Conservation (phyloP, 2,888 invertebrate genomes). For the Melipona beecheii region DNA sequence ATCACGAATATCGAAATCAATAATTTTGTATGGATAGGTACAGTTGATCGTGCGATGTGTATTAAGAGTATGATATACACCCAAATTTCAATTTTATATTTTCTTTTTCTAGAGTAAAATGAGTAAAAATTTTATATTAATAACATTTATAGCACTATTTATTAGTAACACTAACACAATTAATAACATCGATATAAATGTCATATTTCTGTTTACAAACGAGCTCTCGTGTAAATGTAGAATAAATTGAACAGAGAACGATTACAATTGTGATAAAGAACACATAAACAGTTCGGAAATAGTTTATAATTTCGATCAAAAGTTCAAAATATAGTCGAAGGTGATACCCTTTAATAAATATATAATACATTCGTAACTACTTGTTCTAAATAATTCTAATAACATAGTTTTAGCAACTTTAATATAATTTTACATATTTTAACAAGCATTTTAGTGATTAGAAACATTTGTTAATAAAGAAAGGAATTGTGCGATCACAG, state of each 20-base stretch:
- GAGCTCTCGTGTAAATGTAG: background rate
- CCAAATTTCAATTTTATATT: too few relatives aligned
- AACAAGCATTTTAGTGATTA: background rate
- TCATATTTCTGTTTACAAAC: background rate
- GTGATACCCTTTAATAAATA: too few relatives aligned
- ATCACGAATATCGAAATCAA: background rate
- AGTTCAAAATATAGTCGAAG: too few relatives aligned
- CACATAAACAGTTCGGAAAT: background rate
- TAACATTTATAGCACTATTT: conserved; percentile 5
- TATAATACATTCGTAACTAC: too few relatives aligned
- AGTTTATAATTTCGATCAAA: too few relatives aligned
- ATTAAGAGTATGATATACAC: too few relatives aligned
- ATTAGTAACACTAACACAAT: conserved; percentile 4
- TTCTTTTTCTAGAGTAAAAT: background rate
- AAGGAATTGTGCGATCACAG: conserved; percentile 12
- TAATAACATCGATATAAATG: conserved; percentile 3
- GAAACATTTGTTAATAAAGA: background rate
- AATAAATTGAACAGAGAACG: background rate
- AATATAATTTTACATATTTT: too few relatives aligned
- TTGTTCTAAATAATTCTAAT: too few relatives aligned
- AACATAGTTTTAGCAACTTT: too few relatives aligned
- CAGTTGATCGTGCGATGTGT: background rate
- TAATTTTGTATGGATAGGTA: background rate
- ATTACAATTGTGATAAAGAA: background rate
- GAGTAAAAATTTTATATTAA: background rate